phyloP scores from a whole-genome alignment of 2,797 vertebrate genomes.

The Ptychadena robeensis region DNA sequence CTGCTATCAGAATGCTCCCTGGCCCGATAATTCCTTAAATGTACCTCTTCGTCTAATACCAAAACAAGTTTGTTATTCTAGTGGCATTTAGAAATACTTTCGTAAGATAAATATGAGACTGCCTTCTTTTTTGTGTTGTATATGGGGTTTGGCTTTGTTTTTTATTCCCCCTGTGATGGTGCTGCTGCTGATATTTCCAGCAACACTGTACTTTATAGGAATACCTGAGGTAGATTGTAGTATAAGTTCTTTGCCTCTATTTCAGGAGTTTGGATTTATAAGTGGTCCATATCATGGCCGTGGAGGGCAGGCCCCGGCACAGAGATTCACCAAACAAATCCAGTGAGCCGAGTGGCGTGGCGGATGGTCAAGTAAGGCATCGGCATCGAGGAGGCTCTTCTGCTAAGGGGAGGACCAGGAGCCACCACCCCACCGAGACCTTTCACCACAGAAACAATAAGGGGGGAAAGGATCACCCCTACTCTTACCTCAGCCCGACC shows the following conservation, averaged over 20 bases:
- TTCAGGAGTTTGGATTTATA: neutral
- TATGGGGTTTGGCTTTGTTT: too few species aligned
- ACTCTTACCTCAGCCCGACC: neutral
- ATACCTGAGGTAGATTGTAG: neutral
- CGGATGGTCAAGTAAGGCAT: neutral
- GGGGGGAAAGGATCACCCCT: neutral
- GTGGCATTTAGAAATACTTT: too few species aligned
- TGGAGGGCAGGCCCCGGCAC: neutral
- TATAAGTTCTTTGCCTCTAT: neutral
- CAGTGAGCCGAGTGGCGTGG: neutral
- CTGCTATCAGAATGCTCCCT: too few species aligned
- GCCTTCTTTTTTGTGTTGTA: too few species aligned
- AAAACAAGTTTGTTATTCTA: too few species aligned
- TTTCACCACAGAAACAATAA: neutral
- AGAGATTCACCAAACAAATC: neutral
- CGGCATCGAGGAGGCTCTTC: neutral
- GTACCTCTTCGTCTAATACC: too few species aligned
- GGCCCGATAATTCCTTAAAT: too few species aligned
- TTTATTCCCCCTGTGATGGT: too few species aligned
- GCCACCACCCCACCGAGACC: neutral
- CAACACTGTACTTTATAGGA: too few species aligned
- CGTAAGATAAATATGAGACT: too few species aligned
- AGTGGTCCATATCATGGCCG: neutral
- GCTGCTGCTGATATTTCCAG: too few species aligned
- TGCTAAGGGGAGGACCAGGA: neutral